phyloP scores from a whole-genome alignment of 1,140 invertebrate species.

The Trialeurodes vaporariorum region DNA sequence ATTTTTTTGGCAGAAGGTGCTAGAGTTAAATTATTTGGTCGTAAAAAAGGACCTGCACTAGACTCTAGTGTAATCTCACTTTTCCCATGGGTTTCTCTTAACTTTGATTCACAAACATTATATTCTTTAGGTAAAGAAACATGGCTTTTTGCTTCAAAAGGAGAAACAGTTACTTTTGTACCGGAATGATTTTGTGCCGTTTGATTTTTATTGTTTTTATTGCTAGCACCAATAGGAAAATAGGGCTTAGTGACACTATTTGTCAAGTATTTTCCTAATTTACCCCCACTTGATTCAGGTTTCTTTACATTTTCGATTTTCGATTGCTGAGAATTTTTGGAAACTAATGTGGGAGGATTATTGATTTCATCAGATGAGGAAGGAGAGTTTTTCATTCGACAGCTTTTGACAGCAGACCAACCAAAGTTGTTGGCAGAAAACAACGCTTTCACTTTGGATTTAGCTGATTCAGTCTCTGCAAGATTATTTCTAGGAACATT shows the following conservation, averaged over 20 bases:
- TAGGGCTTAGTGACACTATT: background rate
- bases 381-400: background rate
- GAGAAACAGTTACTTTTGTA: slow-evolving; percentile 32
- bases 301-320: background rate
- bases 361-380: background rate
- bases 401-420: slow-evolving; percentile 7
- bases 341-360: background rate
- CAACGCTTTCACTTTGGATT: slow-evolving; percentile 33
- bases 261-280: background rate
- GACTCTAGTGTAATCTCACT: background rate
- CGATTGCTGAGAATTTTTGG: background rate
- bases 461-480: slow-evolving; percentile 13
- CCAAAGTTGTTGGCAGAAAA: slow-evolving; percentile 25
- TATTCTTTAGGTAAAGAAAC: no score
- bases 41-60: background rate
- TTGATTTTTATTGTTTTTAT: slow-evolving; percentile 29
- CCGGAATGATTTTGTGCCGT: slow-evolving; percentile 21
- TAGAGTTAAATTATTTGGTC: background rate
- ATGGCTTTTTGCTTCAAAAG: slow-evolving; percentile 18
- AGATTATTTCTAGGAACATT: slow-evolving; percentile 33
- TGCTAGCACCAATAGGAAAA: background rate
- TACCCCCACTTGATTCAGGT: background rate
- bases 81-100: background rate
- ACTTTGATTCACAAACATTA: no score
- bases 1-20: no score